These are phyloP conservation scores for Heteromormyrus szaboi DNA, from an alignment of 2,797 vertebrate genomes.

Conservation along the genomic window DNA sequence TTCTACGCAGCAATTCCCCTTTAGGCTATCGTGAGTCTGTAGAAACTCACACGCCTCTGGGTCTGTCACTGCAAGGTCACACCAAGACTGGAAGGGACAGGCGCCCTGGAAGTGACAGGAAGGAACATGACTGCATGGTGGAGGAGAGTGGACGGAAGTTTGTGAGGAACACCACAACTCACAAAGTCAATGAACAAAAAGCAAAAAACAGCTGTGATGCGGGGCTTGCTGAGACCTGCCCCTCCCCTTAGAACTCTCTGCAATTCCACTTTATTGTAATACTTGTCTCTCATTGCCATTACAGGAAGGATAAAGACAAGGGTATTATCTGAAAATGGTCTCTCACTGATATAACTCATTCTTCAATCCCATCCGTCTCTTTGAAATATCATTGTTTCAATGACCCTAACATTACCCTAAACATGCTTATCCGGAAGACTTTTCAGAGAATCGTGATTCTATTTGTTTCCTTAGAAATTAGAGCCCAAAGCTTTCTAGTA, in stretches of 20 bases:
- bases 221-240: neutral
- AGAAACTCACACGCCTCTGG: neutral
- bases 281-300: neutral
- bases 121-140: neutral
- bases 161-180: neutral
- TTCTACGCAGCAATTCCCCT: neutral
- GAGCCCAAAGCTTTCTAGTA: neutral
- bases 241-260: neutral
- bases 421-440: neutral
- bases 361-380: neutral
- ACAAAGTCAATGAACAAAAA: constrained; percentile 18
- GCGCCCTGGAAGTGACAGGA: neutral
- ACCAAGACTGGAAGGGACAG: neutral
- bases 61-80: neutral
- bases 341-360: neutral
- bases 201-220: neutral
- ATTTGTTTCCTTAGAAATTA: neutral
- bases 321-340: neutral
- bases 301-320: constrained; percentile 16
- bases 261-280: constrained; percentile 5
- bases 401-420: neutral
- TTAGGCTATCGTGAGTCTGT: neutral
- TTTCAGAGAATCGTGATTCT: neutral
- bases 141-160: neutral
- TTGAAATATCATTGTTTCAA: neutral